Base-by-base conservation (phyloP, 2,113 vertebrate genomes). In the Nerophis lumbriciformis region DNA sequence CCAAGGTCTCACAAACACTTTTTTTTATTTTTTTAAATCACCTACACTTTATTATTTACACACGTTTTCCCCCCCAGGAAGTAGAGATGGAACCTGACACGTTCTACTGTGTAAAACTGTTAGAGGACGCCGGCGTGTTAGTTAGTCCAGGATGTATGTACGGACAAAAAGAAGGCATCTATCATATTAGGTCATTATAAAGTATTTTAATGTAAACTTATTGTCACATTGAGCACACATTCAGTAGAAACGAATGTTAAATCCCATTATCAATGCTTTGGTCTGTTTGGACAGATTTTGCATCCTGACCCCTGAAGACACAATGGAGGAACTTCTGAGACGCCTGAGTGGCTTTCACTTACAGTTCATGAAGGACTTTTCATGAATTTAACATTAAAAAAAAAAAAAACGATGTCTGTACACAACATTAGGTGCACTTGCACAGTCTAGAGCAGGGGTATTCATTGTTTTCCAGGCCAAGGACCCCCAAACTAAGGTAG, bases 121-220 rank as follows among this genome's bases (percentile, higher is more conserved):
- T 90, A 7, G 89, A 91, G 56, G 86, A 90, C 6, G 56, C 58
- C 0, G 89, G 87, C 4, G 39, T 90, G 66, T 28, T 79, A 0
- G 14, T 53, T 11, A 19, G 48, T 54, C 76, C 86, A 1, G 90
- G 90, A 11, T 83, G 53, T 47, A 71, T 83, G 13, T 72, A 52
- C 0, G 77, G 77, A 35, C 87, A 85, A 56, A 73, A 67, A 61
- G 75, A 85, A 5, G 88, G 82, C 5, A 88, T 78, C 28, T 6
- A 85, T 50, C 86, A 92, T 70, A 68, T 92, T 77, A 88, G 90
- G 90, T 90, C 19, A 12, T 16, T 2, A 44, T 9, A 45, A 9
- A 44, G 10, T 44, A 45, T 45, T 45, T 45, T 45, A 11, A 12
- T 11, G 5, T 45, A 9, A 45, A 45, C 6, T 45, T 45, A 12